Percentiles rank a stretch among this genome's conserved stretches.
phyloP scores from a whole-genome alignment of 2,888 invertebrate genomes.

The Melinaea marsaeus region DNA sequence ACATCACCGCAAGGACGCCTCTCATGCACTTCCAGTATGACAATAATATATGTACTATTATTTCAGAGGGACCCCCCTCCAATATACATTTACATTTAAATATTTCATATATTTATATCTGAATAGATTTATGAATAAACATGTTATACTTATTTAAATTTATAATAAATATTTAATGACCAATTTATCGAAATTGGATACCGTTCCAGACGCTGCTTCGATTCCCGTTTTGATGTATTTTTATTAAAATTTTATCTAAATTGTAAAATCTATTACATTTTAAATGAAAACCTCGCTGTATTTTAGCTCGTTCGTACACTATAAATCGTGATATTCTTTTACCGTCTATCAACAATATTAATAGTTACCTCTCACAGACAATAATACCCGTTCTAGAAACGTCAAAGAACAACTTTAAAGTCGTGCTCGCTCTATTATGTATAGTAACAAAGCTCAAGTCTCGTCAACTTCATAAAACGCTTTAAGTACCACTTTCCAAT shows the following conservation, averaged over 20 bases:
- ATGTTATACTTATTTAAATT: no score
- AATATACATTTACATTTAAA: no score
- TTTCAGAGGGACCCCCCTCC: slow-evolving; percentile 32
- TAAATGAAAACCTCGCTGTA: not conserved
- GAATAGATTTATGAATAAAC: no score
- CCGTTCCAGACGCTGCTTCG: no score
- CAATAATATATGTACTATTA: slow-evolving; percentile 39
- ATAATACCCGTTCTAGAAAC: slow-evolving; percentile 38
- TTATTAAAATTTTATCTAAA: no score
- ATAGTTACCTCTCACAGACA: slow-evolving; percentile 31
- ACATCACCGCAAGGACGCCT: slow-evolving; percentile 51
- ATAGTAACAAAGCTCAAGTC: slow-evolving; percentile 35
- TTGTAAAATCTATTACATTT: no score
- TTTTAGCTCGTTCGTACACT: not conserved
- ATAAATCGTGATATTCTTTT: slow-evolving; percentile 12
- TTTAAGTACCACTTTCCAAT: slow-evolving; percentile 32
- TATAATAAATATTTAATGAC: no score
- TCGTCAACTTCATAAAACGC: slow-evolving; percentile 32
- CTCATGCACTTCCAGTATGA: slow-evolving; percentile 47
- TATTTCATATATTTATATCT: no score
- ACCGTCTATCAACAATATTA: slow-evolving; percentile 26
- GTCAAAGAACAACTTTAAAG: slow-evolving; percentile 40
- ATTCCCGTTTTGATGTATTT: no score
- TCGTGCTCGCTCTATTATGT: slow-evolving; percentile 43
- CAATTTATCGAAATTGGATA: no score